These are phyloP conservation scores for Galerucella nymphaeae DNA, from an alignment of 2,888 invertebrate species.

Conservation along the genomic window DNA sequence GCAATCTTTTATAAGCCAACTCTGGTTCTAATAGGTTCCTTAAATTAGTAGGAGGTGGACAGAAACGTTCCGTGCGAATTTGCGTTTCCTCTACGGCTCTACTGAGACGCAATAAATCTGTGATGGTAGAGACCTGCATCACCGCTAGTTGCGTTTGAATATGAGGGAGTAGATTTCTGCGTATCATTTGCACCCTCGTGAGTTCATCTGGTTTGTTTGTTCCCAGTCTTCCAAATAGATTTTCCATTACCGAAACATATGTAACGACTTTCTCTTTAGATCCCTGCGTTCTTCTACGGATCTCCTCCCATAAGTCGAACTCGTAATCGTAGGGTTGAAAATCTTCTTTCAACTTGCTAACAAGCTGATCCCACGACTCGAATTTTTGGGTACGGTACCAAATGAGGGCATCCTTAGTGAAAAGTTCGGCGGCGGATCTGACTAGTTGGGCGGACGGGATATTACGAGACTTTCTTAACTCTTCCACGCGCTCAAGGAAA, in stretches of 20 bases:
- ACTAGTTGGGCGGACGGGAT: neutral
- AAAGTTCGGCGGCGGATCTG: neutral
- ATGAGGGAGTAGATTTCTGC: too few relatives aligned
- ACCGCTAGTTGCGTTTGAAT: too few relatives aligned
- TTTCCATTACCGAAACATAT: constrained; percentile 31
- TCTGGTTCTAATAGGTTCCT: constrained; percentile 17
- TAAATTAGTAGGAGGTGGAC: constrained; percentile 14
- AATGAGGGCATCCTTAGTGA: constrained; percentile 10
- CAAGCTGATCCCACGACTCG: constrained; percentile 21
- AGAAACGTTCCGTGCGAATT: constrained; percentile 2
- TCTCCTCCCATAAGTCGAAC: constrained; percentile 19
- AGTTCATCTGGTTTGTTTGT: constrained; percentile 2
- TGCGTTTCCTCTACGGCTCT: neutral
- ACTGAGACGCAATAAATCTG: neutral
- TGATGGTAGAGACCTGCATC: too few relatives aligned
- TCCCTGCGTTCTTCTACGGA: constrained; percentile 31
- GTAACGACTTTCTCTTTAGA: constrained; percentile 18
- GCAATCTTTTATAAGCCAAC: constrained; percentile 12
- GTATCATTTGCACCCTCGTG: too few relatives aligned
- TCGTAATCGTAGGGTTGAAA: constrained; percentile 32
- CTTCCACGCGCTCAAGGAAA: neutral
- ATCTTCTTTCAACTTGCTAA: constrained; percentile 1
- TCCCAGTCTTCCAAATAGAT: constrained; percentile 24
- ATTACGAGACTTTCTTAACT: neutral
- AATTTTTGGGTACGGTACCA: constrained; percentile 22